These are phyloP conservation scores for Nestor notabilis DNA, from an alignment of 2,113 vertebrate genomes.

Conservation along the genomic window DNA sequence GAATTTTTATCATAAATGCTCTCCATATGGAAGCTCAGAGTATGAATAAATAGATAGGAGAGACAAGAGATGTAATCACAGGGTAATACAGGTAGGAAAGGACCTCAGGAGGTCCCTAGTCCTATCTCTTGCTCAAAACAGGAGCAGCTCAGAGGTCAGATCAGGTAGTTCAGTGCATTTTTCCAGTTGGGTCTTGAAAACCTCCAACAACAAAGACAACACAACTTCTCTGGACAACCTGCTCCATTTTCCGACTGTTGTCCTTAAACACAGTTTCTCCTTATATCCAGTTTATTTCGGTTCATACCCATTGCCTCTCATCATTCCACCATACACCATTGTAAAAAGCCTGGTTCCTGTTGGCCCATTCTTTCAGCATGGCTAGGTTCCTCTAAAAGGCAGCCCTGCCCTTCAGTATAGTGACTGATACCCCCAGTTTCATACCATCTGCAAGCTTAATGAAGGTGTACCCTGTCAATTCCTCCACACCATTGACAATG, in stretches of 20 bases:
- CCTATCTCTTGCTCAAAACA: not conserved
- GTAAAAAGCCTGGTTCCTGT: not conserved
- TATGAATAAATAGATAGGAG: not conserved
- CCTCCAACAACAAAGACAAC: not conserved
- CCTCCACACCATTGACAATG: not conserved
- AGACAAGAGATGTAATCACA: not conserved
- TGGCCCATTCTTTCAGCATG: not conserved
- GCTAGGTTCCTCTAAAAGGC: not conserved
- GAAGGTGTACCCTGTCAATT: not conserved
- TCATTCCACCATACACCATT: not conserved
- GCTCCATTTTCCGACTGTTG: not conserved
- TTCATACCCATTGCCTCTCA: not conserved
- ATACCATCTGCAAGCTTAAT: not conserved
- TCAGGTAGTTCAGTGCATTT: not conserved
- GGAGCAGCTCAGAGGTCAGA: not conserved
- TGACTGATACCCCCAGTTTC: not conserved
- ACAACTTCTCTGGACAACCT: not conserved
- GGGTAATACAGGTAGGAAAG: not conserved
- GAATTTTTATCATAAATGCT: not conserved
- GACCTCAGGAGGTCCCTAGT: not conserved
- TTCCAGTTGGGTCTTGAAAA: not conserved
- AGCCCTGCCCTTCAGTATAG: not conserved
- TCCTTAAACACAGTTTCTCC: not conserved
- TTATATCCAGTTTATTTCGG: not conserved
- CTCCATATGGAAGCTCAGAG: not conserved